Base-by-base conservation (phyloP, 2,797 vertebrate species). In the Thaleichthys pacificus region DNA sequence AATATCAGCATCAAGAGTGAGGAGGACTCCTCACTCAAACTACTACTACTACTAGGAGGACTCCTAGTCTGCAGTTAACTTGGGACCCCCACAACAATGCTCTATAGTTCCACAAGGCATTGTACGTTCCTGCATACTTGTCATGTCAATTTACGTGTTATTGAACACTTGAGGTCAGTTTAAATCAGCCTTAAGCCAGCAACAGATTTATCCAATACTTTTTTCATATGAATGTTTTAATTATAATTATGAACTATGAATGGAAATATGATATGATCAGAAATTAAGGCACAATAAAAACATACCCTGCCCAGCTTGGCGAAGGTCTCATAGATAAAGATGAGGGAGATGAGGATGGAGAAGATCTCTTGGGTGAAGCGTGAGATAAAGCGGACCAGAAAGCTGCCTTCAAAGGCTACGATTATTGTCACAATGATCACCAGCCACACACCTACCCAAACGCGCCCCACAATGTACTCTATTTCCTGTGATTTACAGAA, bases 361-460 rank as follows among this genome's bases (percentile, higher is more conserved):
- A 99, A 99, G 86, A 99, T 98, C 90, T 99, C 98, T 85, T 99
- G 97, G 49, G 97, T 99, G 87, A 97, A 99, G 78, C 97, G 96
- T 68, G 97, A 98, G 87, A 99, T 96, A 93, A 90, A 99, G 69
- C 95, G 95, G 74, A 99, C 98, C 86, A 99, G 89, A 91, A 98
- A 95, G 85, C 98, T 99, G 85, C 96, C 98, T 82, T 99, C 98
- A 0, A 82, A 90, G 47, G 96, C 98, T 79, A 99, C 97, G 24
- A 97, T 90, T 73, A 95, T 0, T 76, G 97, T 70, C 66, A 98
- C 98, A 38, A 99, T 92, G 80, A 98, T 68, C 75, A 99, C 91
- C 76, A 99, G 87, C 98, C 97, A 99, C 80, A 95, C 88, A 24
- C 98, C 98, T 0, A 98, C 93, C 98, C 98, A 99, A 21, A 98